Conservation (phyloP, 2,797 vertebrate species). For the Ptychadena robeensis region DNA sequence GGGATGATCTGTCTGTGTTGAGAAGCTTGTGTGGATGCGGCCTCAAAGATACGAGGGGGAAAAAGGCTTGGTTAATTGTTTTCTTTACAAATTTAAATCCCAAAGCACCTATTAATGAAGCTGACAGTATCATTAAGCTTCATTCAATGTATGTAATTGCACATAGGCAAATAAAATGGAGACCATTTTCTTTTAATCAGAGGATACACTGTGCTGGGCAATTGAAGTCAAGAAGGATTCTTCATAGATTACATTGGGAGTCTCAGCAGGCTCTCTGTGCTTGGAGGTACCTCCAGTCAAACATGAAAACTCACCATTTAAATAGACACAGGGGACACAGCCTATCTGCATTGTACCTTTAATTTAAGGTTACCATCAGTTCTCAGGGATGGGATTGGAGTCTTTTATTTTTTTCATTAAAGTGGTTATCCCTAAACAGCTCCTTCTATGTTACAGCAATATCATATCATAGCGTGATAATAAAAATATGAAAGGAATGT, state of each 20-base stretch:
- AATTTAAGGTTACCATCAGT: not conserved
- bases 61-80: conserved; percentile 71
- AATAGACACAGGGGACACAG: not conserved
- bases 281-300: not conserved
- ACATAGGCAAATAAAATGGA: conserved; percentile 28
- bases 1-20: conserved; percentile 74
- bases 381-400: not conserved
- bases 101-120: conserved; percentile 51
- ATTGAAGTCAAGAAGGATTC: not conserved
- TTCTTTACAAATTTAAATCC: conserved; percentile 64
- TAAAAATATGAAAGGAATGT: too few relatives aligned
- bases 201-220: conserved; percentile 2
- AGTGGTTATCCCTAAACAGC: too few relatives aligned
- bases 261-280: not conserved
- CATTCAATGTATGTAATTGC: conserved; percentile 46
- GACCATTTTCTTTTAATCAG: conserved; percentile 34
- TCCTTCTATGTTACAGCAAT: too few relatives aligned
- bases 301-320: not conserved
- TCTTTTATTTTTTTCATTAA: too few relatives aligned
- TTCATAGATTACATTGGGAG: not conserved
- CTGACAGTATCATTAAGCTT: conserved; percentile 55
- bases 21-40: conserved; percentile 62
- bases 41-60: conserved; percentile 67
- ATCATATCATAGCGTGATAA: too few relatives aligned
- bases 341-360: not conserved